Evolutionary conservation across 2,113 vertebrate species (phyloP), one percentile per base, ranked within the genome.

Genomic region (Oreochromis spilurus): DNA sequence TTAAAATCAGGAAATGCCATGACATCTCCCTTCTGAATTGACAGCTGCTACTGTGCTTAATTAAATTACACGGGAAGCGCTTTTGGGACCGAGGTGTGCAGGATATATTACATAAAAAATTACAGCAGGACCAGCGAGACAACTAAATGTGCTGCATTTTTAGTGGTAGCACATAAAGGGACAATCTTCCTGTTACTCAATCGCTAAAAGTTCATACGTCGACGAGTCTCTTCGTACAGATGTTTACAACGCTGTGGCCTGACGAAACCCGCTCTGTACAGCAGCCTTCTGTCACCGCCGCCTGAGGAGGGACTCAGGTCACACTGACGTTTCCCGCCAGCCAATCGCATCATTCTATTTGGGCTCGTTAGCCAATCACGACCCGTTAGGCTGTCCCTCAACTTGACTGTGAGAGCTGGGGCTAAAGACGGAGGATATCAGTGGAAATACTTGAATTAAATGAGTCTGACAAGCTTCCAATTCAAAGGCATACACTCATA

Each of bases 351-450:
- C 2, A 12, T 3, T 45, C 9, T 4, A 4, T 86, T 75, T 79
- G 2, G 10, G 19, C 34, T 75, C 17, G 2, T 21, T 65, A 83
- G 75, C 96, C 94, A 97, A 95, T 96, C 87, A 38, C 7, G 2
- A 17, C 0, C 1, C 0, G 55, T 78, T 92, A 78, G 84, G 87
- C 83, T 91, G 89, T 91, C 70, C 84, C 4, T 14, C 9, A 13
- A 43, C 93, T 94, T 95, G 94, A 95, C 88, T 92, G 29, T 95
- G 94, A 94, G 93, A 94, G 89, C 52, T 75, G 62, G 3, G 40
- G 62, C n/a, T 10, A 10, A 13, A 81, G 14, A 81, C 55, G 40
- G 17, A 84, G 36, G 53, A 88, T 84, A 31, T 65, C 52, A 9
- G 21, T 17, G 55, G 54, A 70, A 81, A 52, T 50, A 45, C 38